Base-by-base conservation (phyloP, 2,113 vertebrate genomes). In the Pedionomus torquatus region DNA sequence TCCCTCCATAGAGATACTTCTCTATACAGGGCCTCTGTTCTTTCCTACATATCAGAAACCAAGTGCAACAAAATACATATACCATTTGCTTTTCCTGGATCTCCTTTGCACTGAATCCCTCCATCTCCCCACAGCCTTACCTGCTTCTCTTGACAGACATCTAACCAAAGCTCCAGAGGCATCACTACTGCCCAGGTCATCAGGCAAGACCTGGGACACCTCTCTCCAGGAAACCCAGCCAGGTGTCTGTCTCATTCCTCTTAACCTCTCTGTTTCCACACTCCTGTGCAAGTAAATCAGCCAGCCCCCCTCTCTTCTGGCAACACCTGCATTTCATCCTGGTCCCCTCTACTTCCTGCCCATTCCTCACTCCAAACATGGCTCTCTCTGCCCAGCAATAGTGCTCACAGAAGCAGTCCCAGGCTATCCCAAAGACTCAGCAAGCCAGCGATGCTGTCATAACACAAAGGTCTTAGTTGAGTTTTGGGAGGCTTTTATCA, bases 181-280 rank as follows among this genome's bases (percentile, higher is more conserved):
- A 68, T 7, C 4, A 0, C 26, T 54, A 9, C 71, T 5, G 9
- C 51, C 28, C 46, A 17, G 3, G 3, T 24, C 48, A 65, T 41
- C 49, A 83, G 21, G 7, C 20, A 72, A 64, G 8, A 33, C 26
- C 3, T 0, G 1, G 2, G 0, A 49, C 26, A 33, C 6, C 17
- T 41, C n/a, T 5, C 55, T 35, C 65, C 24, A 11, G 2, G 2
- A 37, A 35, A n/a, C 0, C 5, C 41, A 8, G 0, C 0, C 2
- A 16, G 3, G 0, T 9, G 0, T 4, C 43, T 17, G 2, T 66
- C 31, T 26, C 35, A n/a, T 39, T 25, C n/a, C 46, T 81, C 26
- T 65, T 78, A 74, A 88, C 9, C 14, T 43, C 52, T 48, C 5
- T 5, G 3, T 41, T 77, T 49, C 51, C 31, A 52, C 28, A 13